These are phyloP conservation scores for Pseudococcus jackbeardsleyi DNA, from an alignment of 2,888 invertebrate genomes.

Conservation along the genomic window DNA sequence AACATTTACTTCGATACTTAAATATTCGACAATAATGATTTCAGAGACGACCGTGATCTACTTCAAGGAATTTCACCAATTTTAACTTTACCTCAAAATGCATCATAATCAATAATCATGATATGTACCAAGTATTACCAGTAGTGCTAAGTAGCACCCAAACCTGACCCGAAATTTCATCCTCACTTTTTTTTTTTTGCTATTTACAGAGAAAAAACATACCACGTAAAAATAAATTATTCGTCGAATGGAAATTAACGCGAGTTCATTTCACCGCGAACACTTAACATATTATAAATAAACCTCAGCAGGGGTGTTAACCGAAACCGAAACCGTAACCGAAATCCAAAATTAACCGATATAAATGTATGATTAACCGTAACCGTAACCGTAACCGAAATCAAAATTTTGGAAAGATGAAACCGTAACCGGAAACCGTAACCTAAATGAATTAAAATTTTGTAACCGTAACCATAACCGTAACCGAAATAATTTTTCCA, in stretches of 20 bases:
- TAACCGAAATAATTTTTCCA: no score
- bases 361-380: no score
- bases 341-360: no score
- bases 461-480: no score
- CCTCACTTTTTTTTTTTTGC: not conserved
- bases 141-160: not conserved
- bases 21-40: not conserved
- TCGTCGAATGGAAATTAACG: not conserved
- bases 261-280: constrained; percentile 1
- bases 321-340: no score
- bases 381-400: no score
- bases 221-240: not conserved
- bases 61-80: constrained; percentile 22
- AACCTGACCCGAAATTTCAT: not conserved
- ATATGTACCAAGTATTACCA: not conserved
- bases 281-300: not conserved
- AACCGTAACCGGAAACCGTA: no score
- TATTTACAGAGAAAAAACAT: not conserved
- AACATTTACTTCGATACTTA: constrained; percentile 8
- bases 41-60: constrained; percentile 16
- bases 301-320: no score
- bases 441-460: no score
- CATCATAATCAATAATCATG: not conserved
- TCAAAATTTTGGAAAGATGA: no score
- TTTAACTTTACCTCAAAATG: not conserved